Conservation (phyloP, 2,888 invertebrate genomes). For the Apamea crenata region DNA sequence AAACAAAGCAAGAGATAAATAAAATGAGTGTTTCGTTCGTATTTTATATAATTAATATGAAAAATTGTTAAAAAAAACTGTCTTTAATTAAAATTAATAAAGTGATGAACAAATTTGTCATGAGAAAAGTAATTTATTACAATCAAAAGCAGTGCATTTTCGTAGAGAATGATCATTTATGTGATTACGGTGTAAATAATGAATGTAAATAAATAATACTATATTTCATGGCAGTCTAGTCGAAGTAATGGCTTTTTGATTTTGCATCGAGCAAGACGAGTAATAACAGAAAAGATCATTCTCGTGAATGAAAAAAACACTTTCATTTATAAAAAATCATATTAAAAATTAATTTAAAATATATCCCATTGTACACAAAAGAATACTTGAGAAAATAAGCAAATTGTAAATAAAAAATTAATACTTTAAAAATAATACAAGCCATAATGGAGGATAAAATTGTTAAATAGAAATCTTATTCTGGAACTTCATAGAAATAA, state of each 20-base stretch:
- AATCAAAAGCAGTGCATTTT: constrained; percentile 76
- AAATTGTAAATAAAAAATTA: constrained; percentile 81
- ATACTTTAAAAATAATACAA: constrained; percentile 88
- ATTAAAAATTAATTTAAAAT: constrained; percentile 67
- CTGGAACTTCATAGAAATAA: constrained; percentile 82
- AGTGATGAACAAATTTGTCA: constrained; percentile 81
- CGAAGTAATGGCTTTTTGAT: constrained; percentile 59
- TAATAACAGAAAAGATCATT: constrained; percentile 62
- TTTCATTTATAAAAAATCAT: constrained; percentile 63
- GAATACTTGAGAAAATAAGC: constrained; percentile 69
- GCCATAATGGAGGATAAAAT: constrained; percentile 81
- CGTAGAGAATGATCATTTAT: constrained; percentile 62
- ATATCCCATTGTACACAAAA: constrained; percentile 68
- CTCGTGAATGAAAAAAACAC: constrained; percentile 46
- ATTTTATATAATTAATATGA: constrained; percentile 89
- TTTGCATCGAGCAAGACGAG: constrained; percentile 56
- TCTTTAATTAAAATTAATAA: constrained; percentile 85
- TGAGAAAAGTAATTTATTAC: constrained; percentile 77
- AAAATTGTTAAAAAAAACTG: constrained; percentile 87
- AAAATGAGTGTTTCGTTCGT: constrained; percentile 75
- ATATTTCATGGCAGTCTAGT: constrained; percentile 69
- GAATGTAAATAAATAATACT: constrained; percentile 71
- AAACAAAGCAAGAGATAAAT: constrained; percentile 59
- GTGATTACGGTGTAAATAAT: constrained; percentile 69
- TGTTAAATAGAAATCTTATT: constrained; percentile 86